Base-by-base conservation (phyloP, 2,113 vertebrate genomes). In the Elephas maximus region DNA sequence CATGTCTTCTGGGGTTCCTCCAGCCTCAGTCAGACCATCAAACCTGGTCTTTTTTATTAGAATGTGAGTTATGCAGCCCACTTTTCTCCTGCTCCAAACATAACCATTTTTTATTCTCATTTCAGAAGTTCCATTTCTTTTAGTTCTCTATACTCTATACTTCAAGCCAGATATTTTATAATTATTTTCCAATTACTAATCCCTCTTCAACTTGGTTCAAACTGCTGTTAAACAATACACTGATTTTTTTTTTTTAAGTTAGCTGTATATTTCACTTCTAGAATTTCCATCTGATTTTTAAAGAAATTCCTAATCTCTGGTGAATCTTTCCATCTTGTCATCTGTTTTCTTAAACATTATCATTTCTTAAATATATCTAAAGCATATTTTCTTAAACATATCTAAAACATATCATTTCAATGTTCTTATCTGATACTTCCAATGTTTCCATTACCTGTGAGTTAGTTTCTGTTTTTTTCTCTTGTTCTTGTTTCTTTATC, bases 251-350 rank as follows among this genome's bases (percentile, higher is more conserved):
- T 63, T 37, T 37, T 37, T 37, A 37, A 37, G 37, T 37, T 37
- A 37, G 37, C 2, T 37, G 37, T 37, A 37, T 37, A 37, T 78
- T 90, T 90, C 14, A 51, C 41, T 79, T 51, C 45, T 37, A 67
- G 74, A 63, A 65, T 67, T 88, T 79, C 76, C 33, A 90, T 79
- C 77, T 63, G 44, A 79, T 78, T 79, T 89, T 89, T n/a, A 24
- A 79, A 51, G 24, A 69, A 62, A 86, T 28, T 78, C 5, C 60
- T 65, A 48, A 18, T 51, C 41, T 48, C 44, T n/a, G 62, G 14
- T 51, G 5, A 51, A 90, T n/a, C 20, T 79, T 79, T 78, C 14
- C 44, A 37, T 65, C 12, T 63, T 65, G 41, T 89, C 57, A 10
- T 37, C 60, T 90, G 18, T 0, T 5, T 79, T 76, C 44, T 90